A percentile compares a stretch with the other conserved stretches of the same genome.
Evolutionary conservation across 2,888 invertebrate genomes (phyloP).

Genomic region (Tubulanus polymorphus): DNA sequence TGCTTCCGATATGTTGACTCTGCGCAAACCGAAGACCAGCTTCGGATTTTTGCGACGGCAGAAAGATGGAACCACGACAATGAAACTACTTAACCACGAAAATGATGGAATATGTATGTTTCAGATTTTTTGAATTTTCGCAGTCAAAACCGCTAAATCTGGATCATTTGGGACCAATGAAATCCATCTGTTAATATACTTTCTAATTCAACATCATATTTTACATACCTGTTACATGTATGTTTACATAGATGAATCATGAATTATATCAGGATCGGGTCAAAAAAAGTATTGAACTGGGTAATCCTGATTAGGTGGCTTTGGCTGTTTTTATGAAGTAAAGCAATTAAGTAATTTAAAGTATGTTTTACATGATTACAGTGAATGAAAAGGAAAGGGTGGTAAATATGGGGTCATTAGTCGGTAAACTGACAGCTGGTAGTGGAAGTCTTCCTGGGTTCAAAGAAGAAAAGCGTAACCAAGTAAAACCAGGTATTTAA

Average conservation of each 20-base stretch:
- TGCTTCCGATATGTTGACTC: conserved; percentile 63
- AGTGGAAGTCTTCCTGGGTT: conserved; percentile 73
- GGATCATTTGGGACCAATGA: too few species aligned
- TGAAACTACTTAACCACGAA: conserved; percentile 76
- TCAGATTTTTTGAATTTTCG: neutral
- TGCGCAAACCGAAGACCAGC: conserved; percentile 58
- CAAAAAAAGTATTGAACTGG: too few species aligned
- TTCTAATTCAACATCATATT: too few species aligned
- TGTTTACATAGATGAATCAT: too few species aligned
- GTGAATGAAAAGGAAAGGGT: conserved; percentile 62
- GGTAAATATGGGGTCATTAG: conserved; percentile 68
- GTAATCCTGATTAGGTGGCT: too few species aligned
- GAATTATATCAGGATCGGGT: too few species aligned
- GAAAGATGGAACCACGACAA: conserved; percentile 81
- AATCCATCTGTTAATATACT: too few species aligned
- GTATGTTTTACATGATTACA: conserved; percentile 13
- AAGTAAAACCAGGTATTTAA: conserved; percentile 65
- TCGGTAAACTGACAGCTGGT: conserved; percentile 79
- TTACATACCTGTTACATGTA: too few species aligned
- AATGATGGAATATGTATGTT: conserved; percentile 45
- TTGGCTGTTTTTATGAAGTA: too few species aligned
- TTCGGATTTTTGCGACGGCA: conserved; percentile 84
- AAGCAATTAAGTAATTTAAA: neutral
- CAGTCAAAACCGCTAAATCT: too few species aligned
- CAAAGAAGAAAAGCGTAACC: conserved; percentile 83